Evolutionary conservation across 2,113 vertebrate species (phyloP).

Genomic region (Scartelaos histophorus): DNA sequence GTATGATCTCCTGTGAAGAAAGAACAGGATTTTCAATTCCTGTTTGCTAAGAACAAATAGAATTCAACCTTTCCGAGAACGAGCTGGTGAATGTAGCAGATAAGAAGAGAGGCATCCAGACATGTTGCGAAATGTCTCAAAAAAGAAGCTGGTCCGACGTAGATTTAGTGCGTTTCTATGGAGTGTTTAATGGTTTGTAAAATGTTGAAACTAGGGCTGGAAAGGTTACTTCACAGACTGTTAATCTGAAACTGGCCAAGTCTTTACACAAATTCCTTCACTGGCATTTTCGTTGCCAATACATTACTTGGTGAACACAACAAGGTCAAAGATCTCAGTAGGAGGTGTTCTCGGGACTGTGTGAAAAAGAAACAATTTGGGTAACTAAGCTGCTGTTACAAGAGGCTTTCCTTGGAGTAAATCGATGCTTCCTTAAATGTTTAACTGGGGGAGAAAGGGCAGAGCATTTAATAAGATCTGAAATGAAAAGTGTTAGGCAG

Average conservation of each 20-base stretch:
- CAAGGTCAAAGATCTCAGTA: slow-evolving; percentile 31
- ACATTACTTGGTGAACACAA: slow-evolving; percentile 26
- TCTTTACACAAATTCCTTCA: slow-evolving; percentile 38
- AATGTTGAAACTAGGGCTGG: slow-evolving; percentile 42
- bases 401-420: not conserved
- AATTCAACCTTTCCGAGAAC: not conserved
- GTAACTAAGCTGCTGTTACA: not conserved
- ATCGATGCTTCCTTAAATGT: not conserved
- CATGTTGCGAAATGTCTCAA: not conserved
- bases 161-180: slow-evolving; percentile 35
- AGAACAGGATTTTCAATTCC: not conserved
- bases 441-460: not conserved
- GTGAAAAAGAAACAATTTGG: slow-evolving; percentile 13
- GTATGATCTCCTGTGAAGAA: slow-evolving; percentile 87
- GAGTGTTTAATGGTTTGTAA: slow-evolving; percentile 39
- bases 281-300: slow-evolving; percentile 18
- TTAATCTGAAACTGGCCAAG: slow-evolving; percentile 48
- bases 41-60: not conserved
- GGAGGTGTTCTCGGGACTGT: slow-evolving; percentile 25
- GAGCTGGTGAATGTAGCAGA: not conserved
- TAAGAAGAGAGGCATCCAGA: not conserved
- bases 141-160: slow-evolving; percentile 3
- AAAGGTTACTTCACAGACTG: slow-evolving; percentile 48
- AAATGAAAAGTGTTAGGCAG: too few species aligned
- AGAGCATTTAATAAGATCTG: too few species aligned